Evolutionary conservation across 2,113 vertebrate species (phyloP).

Genomic region (pig (Sus scrofa)): T2T-Sscrofa CM000820.6:41682001-41682500

Average conservation of each 20-base stretch:
- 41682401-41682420: not conserved
- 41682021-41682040: slow-evolving; percentile 20
- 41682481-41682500: not conserved
- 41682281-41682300: not conserved
- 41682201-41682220: not conserved
- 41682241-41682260: not conserved
- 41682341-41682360: not conserved
- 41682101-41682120: not conserved
- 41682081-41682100: not conserved
- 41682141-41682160: not conserved
- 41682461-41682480: slow-evolving; percentile 2
- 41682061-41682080: not conserved
- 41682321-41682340: not conserved
- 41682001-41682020: not conserved
- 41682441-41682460: slow-evolving; percentile 2
- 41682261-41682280: not conserved
- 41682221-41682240: not conserved
- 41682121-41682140: not conserved
- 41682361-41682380: not conserved
- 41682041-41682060: slow-evolving; percentile 15
- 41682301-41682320: not conserved
- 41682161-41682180: not conserved
- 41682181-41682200: rapidly evolving
- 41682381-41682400: not conserved
- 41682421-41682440: slow-evolving; percentile 37